Evolutionary conservation across 1,140 invertebrate genomes (phyloP).

Genomic region (Cylas formicarius): DNA sequence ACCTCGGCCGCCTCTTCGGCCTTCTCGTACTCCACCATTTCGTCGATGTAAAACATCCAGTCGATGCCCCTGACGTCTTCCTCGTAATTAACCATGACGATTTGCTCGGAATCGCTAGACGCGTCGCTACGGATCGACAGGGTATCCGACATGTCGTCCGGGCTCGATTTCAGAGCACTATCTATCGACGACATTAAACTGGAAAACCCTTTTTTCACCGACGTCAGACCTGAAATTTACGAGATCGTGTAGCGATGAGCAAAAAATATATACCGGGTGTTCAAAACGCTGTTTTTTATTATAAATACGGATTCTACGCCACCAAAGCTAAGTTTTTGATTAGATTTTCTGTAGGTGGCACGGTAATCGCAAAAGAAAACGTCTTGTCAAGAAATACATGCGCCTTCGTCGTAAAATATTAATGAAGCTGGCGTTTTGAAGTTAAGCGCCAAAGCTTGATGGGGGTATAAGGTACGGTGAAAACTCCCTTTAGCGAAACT

Average conservation of each 20-base stretch:
- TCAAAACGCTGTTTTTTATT: neutral
- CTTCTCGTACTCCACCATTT: conserved; percentile 27
- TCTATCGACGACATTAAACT: conserved; percentile 75
- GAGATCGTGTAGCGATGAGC: too few relatives aligned
- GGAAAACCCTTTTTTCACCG: conserved; percentile 71
- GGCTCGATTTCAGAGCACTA: conserved; percentile 61
- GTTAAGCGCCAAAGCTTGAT: too few relatives aligned
- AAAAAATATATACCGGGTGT: too few relatives aligned
- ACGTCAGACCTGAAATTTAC: conserved; percentile 49
- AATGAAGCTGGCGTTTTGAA: too few relatives aligned
- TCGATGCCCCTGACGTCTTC: conserved; percentile 26
- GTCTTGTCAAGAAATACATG: too few relatives aligned
- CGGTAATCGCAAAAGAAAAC: too few relatives aligned
- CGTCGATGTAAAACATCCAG: conserved; percentile 48
- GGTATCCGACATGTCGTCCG: conserved; percentile 65
- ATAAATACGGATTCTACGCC: neutral
- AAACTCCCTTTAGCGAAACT: too few relatives aligned
- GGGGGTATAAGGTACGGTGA: too few relatives aligned
- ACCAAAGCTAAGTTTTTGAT: too few relatives aligned
- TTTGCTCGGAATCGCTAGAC: conserved; percentile 76
- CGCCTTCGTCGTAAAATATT: too few relatives aligned
- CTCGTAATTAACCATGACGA: conserved; percentile 52
- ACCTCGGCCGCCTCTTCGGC: conserved; percentile 81
- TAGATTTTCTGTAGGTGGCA: too few relatives aligned
- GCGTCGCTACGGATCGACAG: conserved; percentile 64